Percentiles rank a stretch among this genome's conserved stretches.
Conservation (phyloP, 2,113 vertebrate species). For the Malaclemys terrapin region DNA sequence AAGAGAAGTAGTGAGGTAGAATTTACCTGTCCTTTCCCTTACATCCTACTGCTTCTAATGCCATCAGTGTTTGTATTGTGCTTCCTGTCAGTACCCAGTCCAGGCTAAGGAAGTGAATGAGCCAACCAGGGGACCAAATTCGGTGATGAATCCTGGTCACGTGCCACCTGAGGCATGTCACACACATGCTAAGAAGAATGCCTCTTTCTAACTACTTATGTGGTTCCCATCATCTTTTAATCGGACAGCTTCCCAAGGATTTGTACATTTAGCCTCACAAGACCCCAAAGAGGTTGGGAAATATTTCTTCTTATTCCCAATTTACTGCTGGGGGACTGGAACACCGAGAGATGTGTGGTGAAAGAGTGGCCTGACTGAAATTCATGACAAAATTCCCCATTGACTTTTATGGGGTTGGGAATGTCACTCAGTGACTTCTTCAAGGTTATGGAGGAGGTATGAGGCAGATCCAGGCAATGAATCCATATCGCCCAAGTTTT, state of each 20-base stretch:
- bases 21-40: background rate
- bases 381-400: background rate
- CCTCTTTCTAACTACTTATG: background rate
- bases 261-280: background rate
- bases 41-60: background rate
- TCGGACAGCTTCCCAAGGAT: background rate
- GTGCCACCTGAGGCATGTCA: no score
- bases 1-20: background rate
- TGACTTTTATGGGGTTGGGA: background rate
- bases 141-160: no score
- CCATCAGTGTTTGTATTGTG: no score
- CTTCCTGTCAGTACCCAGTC: no score
- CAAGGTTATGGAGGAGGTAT: background rate
- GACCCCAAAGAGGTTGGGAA: background rate
- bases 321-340: background rate
- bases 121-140: no score
- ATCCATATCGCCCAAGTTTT: background rate
- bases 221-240: slow-evolving; percentile 30
- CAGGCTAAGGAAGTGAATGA: no score
- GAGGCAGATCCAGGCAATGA: background rate
- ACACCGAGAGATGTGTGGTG: background rate
- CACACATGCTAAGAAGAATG: background rate
- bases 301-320: rapidly evolving
- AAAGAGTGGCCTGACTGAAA: background rate
- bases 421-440: background rate